Evolutionary conservation across 2,797 vertebrate genomes (phyloP), one percentile per base, ranked within the genome.

Genomic region (Galagoides demidoff): DNA sequence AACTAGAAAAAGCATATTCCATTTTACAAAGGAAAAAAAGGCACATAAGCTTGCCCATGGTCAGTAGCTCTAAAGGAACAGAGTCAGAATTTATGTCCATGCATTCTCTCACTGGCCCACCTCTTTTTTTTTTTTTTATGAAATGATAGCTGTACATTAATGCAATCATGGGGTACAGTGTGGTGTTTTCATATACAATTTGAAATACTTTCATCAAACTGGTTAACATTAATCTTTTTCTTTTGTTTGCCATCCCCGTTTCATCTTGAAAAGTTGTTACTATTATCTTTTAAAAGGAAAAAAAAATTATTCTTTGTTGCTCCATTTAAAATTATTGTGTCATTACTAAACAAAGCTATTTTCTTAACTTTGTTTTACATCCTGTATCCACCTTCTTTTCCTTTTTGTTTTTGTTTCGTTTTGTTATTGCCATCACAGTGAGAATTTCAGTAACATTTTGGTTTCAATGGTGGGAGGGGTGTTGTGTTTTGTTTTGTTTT

Each of bases 301-400:
- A 84, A 84, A 55, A 9, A 71, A 23, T 8, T 0, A 49, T 71
- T 78, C 5, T 76, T 77, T 66, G 11, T 73, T 63, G 10, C 12
- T 74, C n/a, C 55, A 55, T 86, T 95, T 74, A 79, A 97, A 96
- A 86, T 61, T 25, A 29, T 8, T 71, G 61, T 73, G 43, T 61
- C 12, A 2, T 83, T 71, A 39, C 7, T 73, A 59, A 92, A 34
- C 10, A 22, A 27, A 31, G 34, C 37, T 43, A 29, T 34, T 66
- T 70, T 61, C 10, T 71, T 27, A 74, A 22, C 12, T 55, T 55
- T 71, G 52, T 93, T 59, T 92, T 71, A 12, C 27, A 17, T 20
- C 6, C 23, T 8, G 0, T 10, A 9, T 34, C 64, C 29, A 71
- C 43, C 39, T 76, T 49, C 83, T 66, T n/a, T 90, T 74, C 25